These are phyloP conservation scores for Neodontobutis hainanensis DNA, from an alignment of 2,113 vertebrate genomes.

Conservation along the genomic window DNA sequence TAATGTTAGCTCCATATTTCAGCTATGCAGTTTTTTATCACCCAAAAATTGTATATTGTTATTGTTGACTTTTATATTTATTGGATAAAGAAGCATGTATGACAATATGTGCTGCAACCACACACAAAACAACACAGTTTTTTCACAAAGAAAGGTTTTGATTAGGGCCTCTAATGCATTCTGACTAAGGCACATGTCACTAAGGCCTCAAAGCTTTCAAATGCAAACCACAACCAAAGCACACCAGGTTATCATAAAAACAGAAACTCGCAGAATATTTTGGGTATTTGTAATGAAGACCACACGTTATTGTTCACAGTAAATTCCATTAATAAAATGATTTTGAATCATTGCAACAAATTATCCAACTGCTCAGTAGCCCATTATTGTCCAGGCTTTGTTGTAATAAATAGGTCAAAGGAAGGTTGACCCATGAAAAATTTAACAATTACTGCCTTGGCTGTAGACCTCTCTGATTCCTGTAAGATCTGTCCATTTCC, in stretches of 20 bases:
- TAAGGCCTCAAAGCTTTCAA: neutral
- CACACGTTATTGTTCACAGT: neutral
- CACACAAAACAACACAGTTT: neutral
- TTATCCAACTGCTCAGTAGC: neutral
- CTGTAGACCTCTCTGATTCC: neutral
- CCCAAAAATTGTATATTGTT: too few species aligned
- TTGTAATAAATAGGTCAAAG: neutral
- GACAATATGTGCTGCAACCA: neutral
- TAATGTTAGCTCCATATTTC: neutral
- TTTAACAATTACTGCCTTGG: neutral
- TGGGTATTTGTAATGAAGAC: slow-evolving; percentile 1
- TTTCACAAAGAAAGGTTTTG: slow-evolving; percentile 4
- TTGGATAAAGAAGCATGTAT: too few species aligned
- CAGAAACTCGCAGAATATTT: neutral
- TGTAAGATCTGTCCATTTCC: neutral
- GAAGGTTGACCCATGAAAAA: neutral
- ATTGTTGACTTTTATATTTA: too few species aligned
- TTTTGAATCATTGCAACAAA: too few species aligned
- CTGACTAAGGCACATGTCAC: slow-evolving; percentile 9
- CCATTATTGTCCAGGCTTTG: neutral
- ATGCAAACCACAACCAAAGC: neutral
- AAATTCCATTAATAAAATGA: too few species aligned
- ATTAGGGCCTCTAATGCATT: slow-evolving; percentile 6
- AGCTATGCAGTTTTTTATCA: neutral
- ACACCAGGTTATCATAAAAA: neutral